A percentile compares a stretch with the other conserved stretches of the same genome.
These are phyloP conservation scores for Discoglossus pictus DNA, from an alignment of 2,797 vertebrate species.

Conservation along the genomic window DNA sequence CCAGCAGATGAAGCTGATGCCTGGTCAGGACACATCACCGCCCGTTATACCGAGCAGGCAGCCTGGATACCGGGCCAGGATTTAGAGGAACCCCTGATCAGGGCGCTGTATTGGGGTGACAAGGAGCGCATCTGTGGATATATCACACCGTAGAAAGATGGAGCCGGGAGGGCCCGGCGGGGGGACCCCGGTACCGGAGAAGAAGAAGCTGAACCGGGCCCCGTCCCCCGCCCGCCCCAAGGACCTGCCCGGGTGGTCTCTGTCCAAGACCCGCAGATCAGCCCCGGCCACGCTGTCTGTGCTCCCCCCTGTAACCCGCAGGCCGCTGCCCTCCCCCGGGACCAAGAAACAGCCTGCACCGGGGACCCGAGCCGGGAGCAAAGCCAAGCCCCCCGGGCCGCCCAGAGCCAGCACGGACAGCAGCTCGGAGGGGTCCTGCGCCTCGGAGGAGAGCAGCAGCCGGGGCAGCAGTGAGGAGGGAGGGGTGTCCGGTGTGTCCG, in stretches of 20 bases:
- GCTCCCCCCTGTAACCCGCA: slow-evolving; percentile 51
- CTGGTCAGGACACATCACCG: slow-evolving; percentile 13
- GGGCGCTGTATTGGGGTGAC: too few species aligned
- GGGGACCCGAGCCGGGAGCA: slow-evolving; percentile 71
- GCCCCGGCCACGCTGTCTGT: slow-evolving; percentile 55
- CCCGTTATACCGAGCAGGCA: slow-evolving; percentile 39
- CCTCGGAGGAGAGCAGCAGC: slow-evolving; percentile 79
- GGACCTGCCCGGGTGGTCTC: slow-evolving; percentile 87
- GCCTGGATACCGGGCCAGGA: not conserved
- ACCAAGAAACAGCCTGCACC: slow-evolving; percentile 52
- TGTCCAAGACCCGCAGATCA: slow-evolving; percentile 79
- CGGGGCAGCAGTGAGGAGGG: slow-evolving; percentile 68
- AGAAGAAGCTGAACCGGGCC: slow-evolving; percentile 87
- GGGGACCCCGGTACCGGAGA: slow-evolving; percentile 59
- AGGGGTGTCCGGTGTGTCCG: slow-evolving; percentile 80
- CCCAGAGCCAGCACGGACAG: slow-evolving; percentile 75
- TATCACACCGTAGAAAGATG: slow-evolving; percentile 18
- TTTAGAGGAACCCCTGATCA: too few species aligned
- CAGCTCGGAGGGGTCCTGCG: slow-evolving; percentile 78
- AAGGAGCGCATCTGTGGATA: too few species aligned
- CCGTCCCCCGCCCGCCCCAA: slow-evolving; percentile 92
- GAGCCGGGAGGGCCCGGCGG: slow-evolving; percentile 50
- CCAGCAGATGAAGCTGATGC: slow-evolving; percentile 35
- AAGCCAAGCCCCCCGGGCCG: slow-evolving; percentile 69
- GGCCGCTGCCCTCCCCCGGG: slow-evolving; percentile 54